Evolutionary conservation across 2,888 invertebrate genomes (phyloP), one percentile per base, ranked within the genome.

Genomic region (Rotaria sp.): DNA sequence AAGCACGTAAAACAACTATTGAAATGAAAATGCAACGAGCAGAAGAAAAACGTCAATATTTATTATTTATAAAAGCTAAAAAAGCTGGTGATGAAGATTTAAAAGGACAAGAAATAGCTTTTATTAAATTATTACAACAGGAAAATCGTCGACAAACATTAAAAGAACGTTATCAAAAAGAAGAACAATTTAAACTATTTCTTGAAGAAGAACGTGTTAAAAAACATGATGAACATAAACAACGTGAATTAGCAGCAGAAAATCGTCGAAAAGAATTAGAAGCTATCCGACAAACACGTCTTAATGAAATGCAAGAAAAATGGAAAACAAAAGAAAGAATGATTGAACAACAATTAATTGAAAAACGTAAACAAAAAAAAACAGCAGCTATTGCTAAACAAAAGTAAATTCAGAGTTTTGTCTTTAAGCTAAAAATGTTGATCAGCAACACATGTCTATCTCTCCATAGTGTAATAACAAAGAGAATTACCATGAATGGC

Each of bases 41-140:
- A 0, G 95, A 95, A 35, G 96, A 96, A 90, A 98, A 97, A 89
- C 93, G 98, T 38, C 94, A 94, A 93, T 90, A 95, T 94, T 90
- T 92, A 88, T 89, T 93, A 41, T 91, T 91, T 87, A 90, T 91
- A 86, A 96, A 96, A 88, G 94, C 96, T 0, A 94, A 95, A 88
- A 97, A 97, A 91, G 98, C 98, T 0, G 97, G 97, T 89, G 97
- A 98, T 89, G 98, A 98, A 90, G 97, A 98, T 88, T 88, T 89
- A 57, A 88, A 92, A 92, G 93, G 96, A 8, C 95, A 96, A 88
- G 98, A 99, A 92, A 97, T 98, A 86, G 96, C 96, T 26, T 98
- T 98, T 90, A 98, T 98, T 87, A 98, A 97, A 90, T 95, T 95
- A 88, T 92, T 98, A 75, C 96, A 97, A 90, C 96, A 96, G 0